Percentiles rank a stretch among this genome's conserved stretches.
Evolutionary conservation across 2,113 vertebrate species (phyloP).

Genomic region (Periophthalmodon schlosseri): DNA sequence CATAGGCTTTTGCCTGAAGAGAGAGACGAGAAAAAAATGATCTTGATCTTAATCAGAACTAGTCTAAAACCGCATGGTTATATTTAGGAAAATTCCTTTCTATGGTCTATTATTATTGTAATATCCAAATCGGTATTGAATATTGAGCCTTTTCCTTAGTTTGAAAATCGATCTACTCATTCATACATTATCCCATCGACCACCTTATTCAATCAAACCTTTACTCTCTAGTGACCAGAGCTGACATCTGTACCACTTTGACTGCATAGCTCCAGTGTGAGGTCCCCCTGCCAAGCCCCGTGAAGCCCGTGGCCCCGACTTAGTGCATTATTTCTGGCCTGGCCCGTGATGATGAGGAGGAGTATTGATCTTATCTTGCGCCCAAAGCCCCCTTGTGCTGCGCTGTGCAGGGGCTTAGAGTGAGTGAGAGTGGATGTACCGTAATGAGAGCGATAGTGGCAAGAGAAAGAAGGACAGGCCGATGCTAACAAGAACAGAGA

Average conservation of each 20-base stretch:
- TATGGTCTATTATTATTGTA: too few species aligned
- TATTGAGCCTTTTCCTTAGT: too few species aligned
- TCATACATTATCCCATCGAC: not conserved
- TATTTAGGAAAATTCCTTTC: too few species aligned
- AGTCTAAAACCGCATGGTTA: too few species aligned
- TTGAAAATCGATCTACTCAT: not conserved
- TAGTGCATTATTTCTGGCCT: slow-evolving; percentile 63
- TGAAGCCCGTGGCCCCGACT: slow-evolving; percentile 39
- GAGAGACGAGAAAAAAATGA: too few species aligned
- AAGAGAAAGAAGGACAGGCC: slow-evolving; percentile 35
- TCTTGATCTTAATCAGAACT: too few species aligned
- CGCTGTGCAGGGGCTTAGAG: slow-evolving; percentile 51
- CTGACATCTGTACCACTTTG: slow-evolving; percentile 24
- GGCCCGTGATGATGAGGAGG: slow-evolving; percentile 60
- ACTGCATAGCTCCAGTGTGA: not conserved
- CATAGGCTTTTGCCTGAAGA: not conserved
- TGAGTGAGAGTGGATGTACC: slow-evolving; percentile 49
- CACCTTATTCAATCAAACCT: not conserved
- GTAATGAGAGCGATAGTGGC: slow-evolving; percentile 63
- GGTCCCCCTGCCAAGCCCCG: slow-evolving; percentile 9
- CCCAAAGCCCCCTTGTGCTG: slow-evolving; percentile 58
- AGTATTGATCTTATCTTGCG: slow-evolving; percentile 64
- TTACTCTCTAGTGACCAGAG: not conserved
- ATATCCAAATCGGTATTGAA: too few species aligned
- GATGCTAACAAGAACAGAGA: slow-evolving; percentile 55